Percentiles rank a stretch among this genome's conserved stretches.
Evolutionary conservation across 2,113 vertebrate species (phyloP).

Genomic region (Sigmodon hispidus): DNA sequence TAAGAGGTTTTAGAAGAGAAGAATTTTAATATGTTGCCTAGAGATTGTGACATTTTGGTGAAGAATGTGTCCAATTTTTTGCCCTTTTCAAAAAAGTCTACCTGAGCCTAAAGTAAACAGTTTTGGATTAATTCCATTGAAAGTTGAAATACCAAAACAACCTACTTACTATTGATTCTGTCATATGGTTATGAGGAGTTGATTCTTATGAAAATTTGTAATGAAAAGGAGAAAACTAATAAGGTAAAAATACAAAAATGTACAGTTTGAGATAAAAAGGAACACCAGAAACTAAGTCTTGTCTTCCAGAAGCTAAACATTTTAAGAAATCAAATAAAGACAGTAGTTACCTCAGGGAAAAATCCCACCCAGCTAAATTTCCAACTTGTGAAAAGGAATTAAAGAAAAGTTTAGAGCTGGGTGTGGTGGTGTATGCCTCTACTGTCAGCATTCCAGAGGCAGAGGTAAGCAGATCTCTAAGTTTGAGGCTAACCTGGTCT

Average conservation of each 20-base stretch:
- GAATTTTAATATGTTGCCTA: neutral
- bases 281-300: neutral
- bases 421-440: neutral
- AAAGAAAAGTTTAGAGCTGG: neutral
- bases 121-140: neutral
- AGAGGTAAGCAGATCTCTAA: too few species aligned
- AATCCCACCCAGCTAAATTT: neutral
- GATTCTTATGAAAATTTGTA: neutral
- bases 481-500: too few species aligned
- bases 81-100: neutral
- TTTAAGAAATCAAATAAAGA: neutral
- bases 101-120: neutral
- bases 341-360: neutral
- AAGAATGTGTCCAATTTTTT: neutral
- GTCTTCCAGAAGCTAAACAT: neutral
- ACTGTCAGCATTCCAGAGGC: neutral
- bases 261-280: neutral
- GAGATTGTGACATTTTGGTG: neutral
- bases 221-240: neutral
- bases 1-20: neutral
- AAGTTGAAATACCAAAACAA: neutral
- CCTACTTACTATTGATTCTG: neutral
- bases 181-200: neutral
- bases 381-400: neutral
- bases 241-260: neutral